These are phyloP conservation scores for Nothoprocta perdicaria DNA, from an alignment of 2,113 vertebrate genomes.

Conservation along the genomic window DNA sequence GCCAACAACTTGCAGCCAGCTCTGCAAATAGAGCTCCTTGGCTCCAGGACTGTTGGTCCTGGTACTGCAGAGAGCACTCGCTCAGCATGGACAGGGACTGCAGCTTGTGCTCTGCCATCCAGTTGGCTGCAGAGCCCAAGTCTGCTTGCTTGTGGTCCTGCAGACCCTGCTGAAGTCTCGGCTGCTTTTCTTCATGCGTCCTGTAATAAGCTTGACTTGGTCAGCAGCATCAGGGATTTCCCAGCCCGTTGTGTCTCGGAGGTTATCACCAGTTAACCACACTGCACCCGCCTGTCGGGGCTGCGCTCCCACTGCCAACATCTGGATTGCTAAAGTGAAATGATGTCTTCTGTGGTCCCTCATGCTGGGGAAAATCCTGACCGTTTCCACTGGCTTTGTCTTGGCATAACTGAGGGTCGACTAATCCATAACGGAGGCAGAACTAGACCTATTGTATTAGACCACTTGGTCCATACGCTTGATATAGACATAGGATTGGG, in stretches of 20 bases:
- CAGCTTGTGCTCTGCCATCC: constrained; percentile 48
- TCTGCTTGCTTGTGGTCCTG: background rate
- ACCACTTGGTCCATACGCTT: background rate
- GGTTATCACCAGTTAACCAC: background rate
- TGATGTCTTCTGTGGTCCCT: background rate
- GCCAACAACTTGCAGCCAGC: constrained; percentile 61
- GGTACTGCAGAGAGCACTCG: constrained; percentile 64
- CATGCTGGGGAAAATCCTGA: background rate
- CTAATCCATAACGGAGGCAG: background rate
- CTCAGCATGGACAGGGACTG: constrained; percentile 53
- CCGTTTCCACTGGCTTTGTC: background rate
- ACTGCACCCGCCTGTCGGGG: background rate
- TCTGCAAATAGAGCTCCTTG: constrained; percentile 71
- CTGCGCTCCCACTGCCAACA: background rate
- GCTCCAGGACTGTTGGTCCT: constrained; percentile 70
- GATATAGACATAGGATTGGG: rapidly evolving
- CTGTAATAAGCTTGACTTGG: background rate
- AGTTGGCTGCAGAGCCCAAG: constrained; percentile 17
- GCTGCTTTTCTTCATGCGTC: background rate
- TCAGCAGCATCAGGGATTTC: constrained; percentile 10
- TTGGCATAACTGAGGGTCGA: background rate
- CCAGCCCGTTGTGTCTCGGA: background rate
- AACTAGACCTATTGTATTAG: background rate
- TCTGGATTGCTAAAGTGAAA: background rate
- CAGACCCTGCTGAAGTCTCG: constrained; percentile 21